Conservation (phyloP, 2,888 invertebrate genomes). For the Scrobipalpa atriplicella region DNA sequence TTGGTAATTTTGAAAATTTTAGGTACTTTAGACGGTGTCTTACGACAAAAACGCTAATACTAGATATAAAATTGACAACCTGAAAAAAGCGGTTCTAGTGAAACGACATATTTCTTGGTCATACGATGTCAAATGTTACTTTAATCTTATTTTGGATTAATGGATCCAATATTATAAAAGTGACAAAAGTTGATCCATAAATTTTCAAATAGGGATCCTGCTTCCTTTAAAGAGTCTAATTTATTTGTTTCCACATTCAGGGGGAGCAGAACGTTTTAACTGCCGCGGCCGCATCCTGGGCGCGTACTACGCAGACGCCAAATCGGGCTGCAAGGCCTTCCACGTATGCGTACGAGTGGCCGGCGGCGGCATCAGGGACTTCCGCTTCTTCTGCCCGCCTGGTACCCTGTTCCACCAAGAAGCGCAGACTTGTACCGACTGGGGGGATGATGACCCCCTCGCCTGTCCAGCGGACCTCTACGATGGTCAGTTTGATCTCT, state of each 20-base stretch:
- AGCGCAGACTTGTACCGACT: slow-evolving; percentile 95
- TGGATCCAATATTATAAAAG: too few relatives aligned
- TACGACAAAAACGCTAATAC: too few relatives aligned
- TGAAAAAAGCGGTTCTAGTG: too few relatives aligned
- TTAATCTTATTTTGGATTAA: too few relatives aligned
- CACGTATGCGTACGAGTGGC: slow-evolving; percentile 94
- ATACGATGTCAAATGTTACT: too few relatives aligned
- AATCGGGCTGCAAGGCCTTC: slow-evolving; percentile 94
- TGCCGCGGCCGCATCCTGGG: slow-evolving; percentile 93
- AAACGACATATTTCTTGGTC: too few relatives aligned
- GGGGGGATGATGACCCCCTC: slow-evolving; percentile 89
- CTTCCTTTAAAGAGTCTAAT: neutral
- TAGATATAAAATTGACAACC: too few relatives aligned
- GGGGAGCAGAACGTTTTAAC: slow-evolving; percentile 85
- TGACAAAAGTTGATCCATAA: too few relatives aligned
- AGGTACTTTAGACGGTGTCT: too few relatives aligned
- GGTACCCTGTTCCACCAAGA: slow-evolving; percentile 96
- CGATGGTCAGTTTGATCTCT: slow-evolving; percentile 94
- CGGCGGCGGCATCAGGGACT: slow-evolving; percentile 90
- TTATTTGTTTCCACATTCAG: slow-evolving; percentile 41
- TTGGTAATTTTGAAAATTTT: too few relatives aligned
- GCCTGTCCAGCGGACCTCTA: slow-evolving; percentile 92
- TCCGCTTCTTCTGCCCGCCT: slow-evolving; percentile 94
- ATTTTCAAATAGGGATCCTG: too few relatives aligned
- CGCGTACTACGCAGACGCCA: slow-evolving; percentile 94